Evolutionary conservation across 2,797 vertebrate species (phyloP).

Genomic region (Tolypeutes matacus): DNA sequence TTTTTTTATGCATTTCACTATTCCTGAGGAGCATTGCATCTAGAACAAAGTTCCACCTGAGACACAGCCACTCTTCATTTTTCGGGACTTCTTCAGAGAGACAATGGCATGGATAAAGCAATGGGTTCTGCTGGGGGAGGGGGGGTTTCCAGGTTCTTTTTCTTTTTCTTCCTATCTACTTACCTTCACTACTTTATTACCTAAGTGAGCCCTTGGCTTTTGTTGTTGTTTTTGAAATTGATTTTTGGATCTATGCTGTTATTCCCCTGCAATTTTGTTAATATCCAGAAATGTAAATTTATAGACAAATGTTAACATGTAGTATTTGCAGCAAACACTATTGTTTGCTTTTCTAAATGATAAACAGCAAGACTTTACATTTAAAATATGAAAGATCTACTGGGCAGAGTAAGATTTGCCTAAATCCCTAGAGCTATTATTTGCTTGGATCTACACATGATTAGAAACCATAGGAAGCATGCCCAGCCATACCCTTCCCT

Average conservation of each 20-base stretch:
- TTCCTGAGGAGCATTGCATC: background rate
- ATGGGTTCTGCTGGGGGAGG: background rate
- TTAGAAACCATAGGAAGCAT: conserved; percentile 34
- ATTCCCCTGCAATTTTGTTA: background rate
- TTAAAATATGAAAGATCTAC: conserved; percentile 15
- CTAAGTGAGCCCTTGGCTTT: background rate
- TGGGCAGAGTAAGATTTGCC: background rate
- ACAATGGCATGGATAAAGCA: background rate
- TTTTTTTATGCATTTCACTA: background rate
- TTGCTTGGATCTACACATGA: background rate
- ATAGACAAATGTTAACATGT: background rate
- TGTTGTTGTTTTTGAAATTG: background rate
- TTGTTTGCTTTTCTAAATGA: conserved; percentile 40
- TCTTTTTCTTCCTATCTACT: background rate
- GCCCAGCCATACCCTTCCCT: background rate
- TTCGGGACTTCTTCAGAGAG: background rate
- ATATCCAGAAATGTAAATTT: background rate
- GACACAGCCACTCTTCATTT: background rate
- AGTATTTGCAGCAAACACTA: background rate
- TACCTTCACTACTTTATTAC: background rate
- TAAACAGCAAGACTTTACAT: conserved; percentile 12
- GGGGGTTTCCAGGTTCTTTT: too few relatives aligned
- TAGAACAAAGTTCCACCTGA: background rate
- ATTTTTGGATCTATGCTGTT: background rate
- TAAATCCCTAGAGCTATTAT: background rate